These are phyloP conservation scores for Spondyliosoma cantharus DNA, from an alignment of 2,797 vertebrate species.

Conservation along the genomic window DNA sequence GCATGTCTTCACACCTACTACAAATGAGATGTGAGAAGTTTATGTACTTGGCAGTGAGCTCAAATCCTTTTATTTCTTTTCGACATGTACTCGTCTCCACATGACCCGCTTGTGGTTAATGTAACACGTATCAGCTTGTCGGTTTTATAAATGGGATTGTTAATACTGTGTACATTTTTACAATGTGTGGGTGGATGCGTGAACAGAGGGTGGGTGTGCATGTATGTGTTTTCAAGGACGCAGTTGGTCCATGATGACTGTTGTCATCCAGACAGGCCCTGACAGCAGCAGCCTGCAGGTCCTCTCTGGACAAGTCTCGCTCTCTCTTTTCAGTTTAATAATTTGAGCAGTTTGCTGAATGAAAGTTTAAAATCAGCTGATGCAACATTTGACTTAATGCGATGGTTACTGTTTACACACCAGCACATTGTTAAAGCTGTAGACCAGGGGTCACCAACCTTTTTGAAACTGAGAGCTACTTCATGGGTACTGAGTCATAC, in stretches of 20 bases:
- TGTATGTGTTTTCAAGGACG: slow-evolving; percentile 4
- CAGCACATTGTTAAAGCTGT: not conserved
- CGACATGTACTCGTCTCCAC: slow-evolving; percentile 23
- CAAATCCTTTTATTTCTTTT: slow-evolving; percentile 9
- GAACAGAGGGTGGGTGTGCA: not conserved
- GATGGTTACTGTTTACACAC: not conserved
- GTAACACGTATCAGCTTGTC: slow-evolving; percentile 26
- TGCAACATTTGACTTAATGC: not conserved
- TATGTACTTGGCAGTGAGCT: slow-evolving; percentile 5
- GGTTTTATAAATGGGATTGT: slow-evolving; percentile 30
- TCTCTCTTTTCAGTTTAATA: not conserved
- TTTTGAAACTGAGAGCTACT: too few species aligned
- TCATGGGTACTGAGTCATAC: too few species aligned
- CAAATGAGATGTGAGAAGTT: slow-evolving; percentile 27
- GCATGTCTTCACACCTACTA: slow-evolving; percentile 15
- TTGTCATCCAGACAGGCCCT: slow-evolving; percentile 16
- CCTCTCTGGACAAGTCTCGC: not conserved
- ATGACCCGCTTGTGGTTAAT: slow-evolving; percentile 19
- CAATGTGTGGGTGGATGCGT: not conserved
- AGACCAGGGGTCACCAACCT: too few species aligned
- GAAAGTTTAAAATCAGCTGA: not conserved
- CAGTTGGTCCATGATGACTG: slow-evolving; percentile 19
- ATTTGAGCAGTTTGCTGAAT: not conserved
- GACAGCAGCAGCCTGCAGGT: slow-evolving; percentile 39
- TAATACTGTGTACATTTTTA: slow-evolving; percentile 16